Base-by-base conservation (phyloP, 2,113 vertebrate species). In the Regulus satrapa region DNA sequence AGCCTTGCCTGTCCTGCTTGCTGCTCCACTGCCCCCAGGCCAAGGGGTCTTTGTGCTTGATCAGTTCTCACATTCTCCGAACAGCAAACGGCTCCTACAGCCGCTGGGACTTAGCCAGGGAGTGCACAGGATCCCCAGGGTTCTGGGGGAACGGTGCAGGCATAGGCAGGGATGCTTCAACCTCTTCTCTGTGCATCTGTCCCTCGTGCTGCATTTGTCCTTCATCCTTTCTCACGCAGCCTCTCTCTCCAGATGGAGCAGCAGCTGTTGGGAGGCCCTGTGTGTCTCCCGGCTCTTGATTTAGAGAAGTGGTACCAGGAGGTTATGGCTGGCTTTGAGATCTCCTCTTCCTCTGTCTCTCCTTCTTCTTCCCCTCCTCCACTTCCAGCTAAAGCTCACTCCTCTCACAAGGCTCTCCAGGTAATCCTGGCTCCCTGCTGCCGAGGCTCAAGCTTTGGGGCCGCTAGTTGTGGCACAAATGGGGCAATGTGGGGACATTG, bases 301-400 rank as follows among this genome's bases (percentile, higher is more conserved):
- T 97, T 98, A 98, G 98, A 98, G 95, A 98, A 96, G 92, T 98
- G 98, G 98, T 97, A 97, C 96, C 97, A 96, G 90, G 97, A 97
- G 95, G 92, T 97, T 97, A 99, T 98, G 98, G 98, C 98, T 98
- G 98, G 98, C 98, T 96, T 99, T 97, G 98, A 99, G 97, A 98
- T 94, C 98, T 98, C 91, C 82, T 94, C 88, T 91, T 95, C 92
- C 93, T 95, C 97, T 89, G 71, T 95, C 76, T 95, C 95, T 95
- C 94, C 96, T 97, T 93, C 98, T 98, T 97, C 98, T 54, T 98
- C 98, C 92, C 99, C 99, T 97, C 99, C 99, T 88, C 99, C 99
- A 41, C 98, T 99, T 92, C 99, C 99, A 83, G 98, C 98, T 98
- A 99, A 99, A 98, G 98, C 97, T 97, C 97, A 98, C 94, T 98